These are phyloP conservation scores for Archips xylosteana DNA, from an alignment of 2,888 invertebrate species.

Conservation along the genomic window DNA sequence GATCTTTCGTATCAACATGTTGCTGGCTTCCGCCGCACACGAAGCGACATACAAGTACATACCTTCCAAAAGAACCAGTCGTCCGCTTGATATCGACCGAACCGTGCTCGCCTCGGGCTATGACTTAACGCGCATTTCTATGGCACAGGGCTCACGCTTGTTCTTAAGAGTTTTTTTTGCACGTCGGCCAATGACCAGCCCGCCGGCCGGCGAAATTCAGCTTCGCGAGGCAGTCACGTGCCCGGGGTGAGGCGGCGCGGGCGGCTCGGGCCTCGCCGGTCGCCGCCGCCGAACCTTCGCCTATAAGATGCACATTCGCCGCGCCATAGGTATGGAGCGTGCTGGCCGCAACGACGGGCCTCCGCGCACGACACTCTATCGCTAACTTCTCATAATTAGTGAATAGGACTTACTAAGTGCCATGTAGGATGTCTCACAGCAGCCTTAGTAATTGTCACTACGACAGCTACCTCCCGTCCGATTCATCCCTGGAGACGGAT, in stretches of 20 bases:
- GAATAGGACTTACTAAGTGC: conserved; percentile 74
- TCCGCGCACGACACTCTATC: conserved; percentile 65
- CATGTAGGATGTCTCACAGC: conserved; percentile 85
- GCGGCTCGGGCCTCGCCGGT: conserved; percentile 60
- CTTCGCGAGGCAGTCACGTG: conserved; percentile 82
- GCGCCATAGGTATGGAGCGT: conserved; percentile 81
- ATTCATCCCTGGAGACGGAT: conserved; percentile 81
- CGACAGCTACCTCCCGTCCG: conserved; percentile 81
- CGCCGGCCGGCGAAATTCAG: conserved; percentile 77
- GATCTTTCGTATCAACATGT: conserved; percentile 46
- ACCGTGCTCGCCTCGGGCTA: conserved; percentile 62
- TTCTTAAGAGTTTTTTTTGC: conserved; percentile 69
- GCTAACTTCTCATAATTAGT: conserved; percentile 67
- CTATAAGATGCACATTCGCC: conserved; percentile 83
- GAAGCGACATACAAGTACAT: conserved; percentile 10
- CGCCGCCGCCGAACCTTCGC: conserved; percentile 78
- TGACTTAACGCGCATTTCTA: conserved; percentile 69
- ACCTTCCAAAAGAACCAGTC: conserved; percentile 51
- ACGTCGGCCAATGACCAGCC: conserved; percentile 80
- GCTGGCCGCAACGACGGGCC: conserved; percentile 78
- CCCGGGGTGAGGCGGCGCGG: conserved; percentile 84
- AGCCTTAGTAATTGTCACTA: conserved; percentile 79
- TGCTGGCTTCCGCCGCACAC: conserved; percentile 34
- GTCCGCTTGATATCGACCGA: conserved; percentile 54
- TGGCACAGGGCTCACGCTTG: conserved; percentile 69